A percentile compares a stretch with the other conserved stretches of the same genome.
Evolutionary conservation across 2,113 vertebrate species (phyloP).

Genomic region (Calypte anna): DNA sequence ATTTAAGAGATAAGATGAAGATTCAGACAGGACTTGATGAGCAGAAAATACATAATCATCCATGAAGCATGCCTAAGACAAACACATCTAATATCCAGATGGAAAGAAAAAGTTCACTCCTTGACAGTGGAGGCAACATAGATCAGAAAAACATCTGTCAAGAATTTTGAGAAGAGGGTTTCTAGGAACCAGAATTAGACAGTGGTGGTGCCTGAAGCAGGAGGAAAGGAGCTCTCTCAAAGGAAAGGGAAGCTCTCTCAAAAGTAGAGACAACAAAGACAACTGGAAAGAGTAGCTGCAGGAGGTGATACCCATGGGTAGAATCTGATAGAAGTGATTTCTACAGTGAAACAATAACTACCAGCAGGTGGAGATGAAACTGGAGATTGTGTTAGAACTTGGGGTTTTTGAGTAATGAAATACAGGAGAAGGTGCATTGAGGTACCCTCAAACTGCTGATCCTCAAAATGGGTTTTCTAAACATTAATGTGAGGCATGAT

Average conservation of each 20-base stretch:
- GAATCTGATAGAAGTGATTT: background rate
- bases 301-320: background rate
- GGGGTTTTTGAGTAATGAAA: background rate
- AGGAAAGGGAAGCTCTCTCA: background rate
- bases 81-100: background rate
- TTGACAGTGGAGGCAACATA: background rate
- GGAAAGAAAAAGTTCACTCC: background rate
- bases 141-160: background rate
- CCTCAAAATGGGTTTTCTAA: background rate
- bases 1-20: background rate
- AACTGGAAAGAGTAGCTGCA: background rate
- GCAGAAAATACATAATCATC: background rate
- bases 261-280: background rate
- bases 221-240: background rate
- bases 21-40: background rate
- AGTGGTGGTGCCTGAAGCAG: background rate
- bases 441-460: background rate
- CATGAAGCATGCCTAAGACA: background rate
- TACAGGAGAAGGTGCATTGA: background rate
- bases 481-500: background rate
- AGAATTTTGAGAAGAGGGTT: background rate
- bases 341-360: rapidly evolving
- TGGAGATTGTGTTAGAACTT: background rate
- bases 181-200: background rate
- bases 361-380: background rate